Evolutionary conservation across 23 tunicate genomes (phyloP).

Genomic region (Diplosoma virens): DNA sequence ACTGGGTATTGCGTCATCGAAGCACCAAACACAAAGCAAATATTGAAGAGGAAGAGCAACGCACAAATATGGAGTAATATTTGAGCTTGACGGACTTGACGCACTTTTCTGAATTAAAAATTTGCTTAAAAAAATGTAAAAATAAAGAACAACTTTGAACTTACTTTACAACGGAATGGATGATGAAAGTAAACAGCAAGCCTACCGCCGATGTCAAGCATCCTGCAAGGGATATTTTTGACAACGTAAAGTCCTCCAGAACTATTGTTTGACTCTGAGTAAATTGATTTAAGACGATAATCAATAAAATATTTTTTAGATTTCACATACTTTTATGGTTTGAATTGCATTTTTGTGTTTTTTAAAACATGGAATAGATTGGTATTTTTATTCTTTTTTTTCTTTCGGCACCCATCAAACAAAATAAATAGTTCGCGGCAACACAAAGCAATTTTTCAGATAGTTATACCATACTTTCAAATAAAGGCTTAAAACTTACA

Average conservation of each 20-base stretch:
- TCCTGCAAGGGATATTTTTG: slow-evolving; percentile 2
- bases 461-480: too few species aligned
- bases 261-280: slow-evolving; percentile 5
- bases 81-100: slow-evolving; percentile 4
- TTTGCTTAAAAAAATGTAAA: too few species aligned
- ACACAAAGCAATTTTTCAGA: too few species aligned
- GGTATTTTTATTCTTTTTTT: too few species aligned
- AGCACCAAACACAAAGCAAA: slow-evolving; percentile 1
- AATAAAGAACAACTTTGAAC: background rate
- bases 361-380: too few species aligned
- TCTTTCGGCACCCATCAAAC: too few species aligned
- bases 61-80: slow-evolving; percentile 22
- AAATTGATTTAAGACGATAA: too few species aligned
- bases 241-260: background rate
- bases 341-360: too few species aligned
- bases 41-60: background rate
- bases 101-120: background rate
- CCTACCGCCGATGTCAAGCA: slow-evolving; percentile 6
- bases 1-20: background rate
- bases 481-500: too few species aligned
- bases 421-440: too few species aligned
- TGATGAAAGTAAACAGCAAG: background rate
- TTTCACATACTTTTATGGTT: too few species aligned
- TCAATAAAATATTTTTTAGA: too few species aligned
- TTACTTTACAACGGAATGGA: slow-evolving; percentile 10